Conservation (phyloP, 2,113 vertebrate genomes). For the Catharus bicknelli region DNA sequence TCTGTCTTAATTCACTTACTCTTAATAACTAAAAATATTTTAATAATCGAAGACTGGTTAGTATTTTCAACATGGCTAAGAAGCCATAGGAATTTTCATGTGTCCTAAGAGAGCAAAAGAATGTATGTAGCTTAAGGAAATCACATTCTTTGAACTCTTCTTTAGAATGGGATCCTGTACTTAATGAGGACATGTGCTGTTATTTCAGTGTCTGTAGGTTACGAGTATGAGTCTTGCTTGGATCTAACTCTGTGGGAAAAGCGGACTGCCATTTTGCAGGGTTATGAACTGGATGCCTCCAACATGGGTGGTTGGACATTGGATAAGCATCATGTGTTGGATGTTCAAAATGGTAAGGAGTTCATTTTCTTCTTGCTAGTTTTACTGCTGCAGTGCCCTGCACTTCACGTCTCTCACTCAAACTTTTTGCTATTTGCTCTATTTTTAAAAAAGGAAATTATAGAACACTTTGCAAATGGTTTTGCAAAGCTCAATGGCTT, state of each 20-base stretch:
- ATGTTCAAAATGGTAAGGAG: slow-evolving; percentile 91
- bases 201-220: slow-evolving; percentile 93
- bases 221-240: slow-evolving; percentile 95
- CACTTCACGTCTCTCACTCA: not conserved
- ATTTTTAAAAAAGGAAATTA: not conserved
- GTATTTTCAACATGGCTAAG: not conserved
- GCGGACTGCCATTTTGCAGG: slow-evolving; percentile 89
- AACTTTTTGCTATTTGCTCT: not conserved
- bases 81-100: not conserved
- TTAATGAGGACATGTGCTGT: slow-evolving; percentile 10
- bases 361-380: not conserved
- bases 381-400: not conserved
- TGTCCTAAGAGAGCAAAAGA: not conserved
- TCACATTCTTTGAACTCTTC: not conserved
- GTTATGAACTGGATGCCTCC: slow-evolving; percentile 93
- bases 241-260: slow-evolving; percentile 97
- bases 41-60: not conserved
- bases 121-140: not conserved
- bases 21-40: not conserved
- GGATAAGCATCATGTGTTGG: slow-evolving; percentile 93
- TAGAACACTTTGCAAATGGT: not conserved
- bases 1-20: not conserved
- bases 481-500: not conserved
- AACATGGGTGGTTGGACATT: slow-evolving; percentile 95
- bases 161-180: not conserved